Evolutionary conservation across 2,797 vertebrate genomes (phyloP).

Genomic region (Todus mexicanus): DNA sequence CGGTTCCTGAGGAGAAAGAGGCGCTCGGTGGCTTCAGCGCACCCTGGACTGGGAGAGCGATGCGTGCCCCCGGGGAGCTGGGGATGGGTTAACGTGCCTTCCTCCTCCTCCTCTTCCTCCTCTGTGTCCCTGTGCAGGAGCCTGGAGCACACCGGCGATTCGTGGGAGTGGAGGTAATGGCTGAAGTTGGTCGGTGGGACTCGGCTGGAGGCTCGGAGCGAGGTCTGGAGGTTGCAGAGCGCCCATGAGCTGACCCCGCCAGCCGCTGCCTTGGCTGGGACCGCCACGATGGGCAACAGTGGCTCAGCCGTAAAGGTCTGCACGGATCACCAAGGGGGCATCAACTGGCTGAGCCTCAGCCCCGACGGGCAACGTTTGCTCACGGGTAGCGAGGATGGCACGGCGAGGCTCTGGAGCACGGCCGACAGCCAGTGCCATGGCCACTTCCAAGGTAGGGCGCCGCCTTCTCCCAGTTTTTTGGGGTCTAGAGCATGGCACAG

Average conservation of each 20-base stretch:
- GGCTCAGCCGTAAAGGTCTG: conserved; percentile 78
- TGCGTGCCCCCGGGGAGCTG: background rate
- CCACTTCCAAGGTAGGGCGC: conserved; percentile 74
- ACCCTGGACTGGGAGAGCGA: background rate
- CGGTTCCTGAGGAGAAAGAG: background rate
- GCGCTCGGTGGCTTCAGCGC: background rate
- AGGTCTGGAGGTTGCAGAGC: background rate
- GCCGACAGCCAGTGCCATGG: conserved; percentile 75
- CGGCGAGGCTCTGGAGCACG: conserved; percentile 79
- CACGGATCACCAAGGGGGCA: conserved; percentile 77
- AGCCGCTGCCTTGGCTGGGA: background rate
- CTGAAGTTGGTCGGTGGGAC: background rate
- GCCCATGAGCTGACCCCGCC: background rate
- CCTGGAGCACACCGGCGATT: background rate
- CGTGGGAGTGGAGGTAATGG: background rate
- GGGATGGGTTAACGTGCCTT: background rate
- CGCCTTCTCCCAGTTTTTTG: too few relatives aligned
- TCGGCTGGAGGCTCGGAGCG: background rate
- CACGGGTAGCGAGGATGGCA: conserved; percentile 81
- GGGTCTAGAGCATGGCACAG: background rate
- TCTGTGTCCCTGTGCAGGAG: background rate
- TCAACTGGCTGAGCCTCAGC: conserved; percentile 83
- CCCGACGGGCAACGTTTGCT: conserved; percentile 79
- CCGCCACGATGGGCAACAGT: conserved; percentile 73
- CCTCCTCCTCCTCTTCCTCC: background rate